Base-by-base conservation (phyloP, 2,797 vertebrate genomes). In the Aulostomus chinensis region DNA sequence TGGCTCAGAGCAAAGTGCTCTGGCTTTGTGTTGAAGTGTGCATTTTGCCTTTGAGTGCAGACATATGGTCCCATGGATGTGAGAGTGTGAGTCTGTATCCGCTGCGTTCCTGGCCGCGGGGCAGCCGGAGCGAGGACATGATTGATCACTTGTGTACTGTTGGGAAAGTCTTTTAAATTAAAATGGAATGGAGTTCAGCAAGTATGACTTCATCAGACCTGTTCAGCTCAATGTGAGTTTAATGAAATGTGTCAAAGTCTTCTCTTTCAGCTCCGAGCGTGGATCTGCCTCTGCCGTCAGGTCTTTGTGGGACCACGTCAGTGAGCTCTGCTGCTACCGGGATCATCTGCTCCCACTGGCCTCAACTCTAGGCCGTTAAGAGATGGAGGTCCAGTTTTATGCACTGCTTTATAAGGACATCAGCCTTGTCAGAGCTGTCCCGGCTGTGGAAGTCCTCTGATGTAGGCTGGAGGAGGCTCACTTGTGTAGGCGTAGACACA, bases 61-160 rank as follows among this genome's bases (percentile, higher is more conserved):
- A 46, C 76, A 69, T 65, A 42, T 73, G 79, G 49, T 55, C 76
- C 58, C 29, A 49, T 43, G 24, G 52, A 81, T 70, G 59, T 55
- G 72, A 59, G 37, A 49, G 49, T 57, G 28, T 60, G 59, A 58
- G 68, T 42, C 71, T 73, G 52, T 33, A 47, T 74, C 64, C 25
- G 40, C 50, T n/a, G n/a, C 14, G 30, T 30, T 61, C 56, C 66
- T 78, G 70, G 78, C 77, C 39, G 52, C 9, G 9, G 32, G 68
- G 51, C 54, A 38, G 57, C 31, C 31, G 14, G 11, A 56, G 35
- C 7, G 17, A 13, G 52, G 55, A 83, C 52, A 55, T 87, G 87
- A 90, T 88, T 85, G 83, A 92, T 89, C 76, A 86, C 81, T 88
- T 78, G 81, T 85, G 73, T 72, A 73, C 70, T 39, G 51, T 51